Base-by-base conservation (phyloP, 2,888 invertebrate genomes). In the Tachina grossa region DNA sequence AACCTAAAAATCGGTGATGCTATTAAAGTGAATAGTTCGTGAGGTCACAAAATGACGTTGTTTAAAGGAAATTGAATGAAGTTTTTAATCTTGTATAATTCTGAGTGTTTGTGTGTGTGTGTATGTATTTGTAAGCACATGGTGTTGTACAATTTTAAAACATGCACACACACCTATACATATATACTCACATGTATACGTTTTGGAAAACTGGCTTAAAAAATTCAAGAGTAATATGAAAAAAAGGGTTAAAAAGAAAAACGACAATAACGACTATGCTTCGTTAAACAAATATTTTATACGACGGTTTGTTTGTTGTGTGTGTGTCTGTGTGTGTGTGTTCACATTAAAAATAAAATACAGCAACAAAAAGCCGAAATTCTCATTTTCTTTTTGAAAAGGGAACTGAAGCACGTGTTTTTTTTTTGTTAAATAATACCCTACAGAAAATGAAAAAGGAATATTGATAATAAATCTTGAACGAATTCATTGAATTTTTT, bases 21-120 rank as follows among this genome's bases (percentile, higher is more conserved):
- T 53, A 72, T 80, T 71, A 80, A 76, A 76, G 71, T 61, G 79
- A 76, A 75, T 80, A 65, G 66, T 79, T 83, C 79, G 83, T 85
- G 85, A 85, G 85, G 83, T 85, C 85, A 85, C 71, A 66, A 76
- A 79, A 80, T 83, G 83, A 83, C 79, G 85, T 85, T 83, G 75
- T 85, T 79, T 72, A 83, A 72, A 72, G 71, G 55, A 76, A 83
- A 81, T 80, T 85, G 71, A 83, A 83, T 83, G 71, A 72, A 85
- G 83, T 72, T 61, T 59, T 55, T 66, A 43, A 22, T 68, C 63
- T 49, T 75, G 39, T 11, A 14, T 49, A 9, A 63, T 13, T 57
- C n/a, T 43, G 10, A 63, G n/a, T 66, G 41, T 57, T 43, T 74
- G 16, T 57, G 41, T 74, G 6, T 57, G 31, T 43, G 19, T 51